Conservation (phyloP, 2,797 vertebrate species). For the Pseudocheirus occidentalis region DNA sequence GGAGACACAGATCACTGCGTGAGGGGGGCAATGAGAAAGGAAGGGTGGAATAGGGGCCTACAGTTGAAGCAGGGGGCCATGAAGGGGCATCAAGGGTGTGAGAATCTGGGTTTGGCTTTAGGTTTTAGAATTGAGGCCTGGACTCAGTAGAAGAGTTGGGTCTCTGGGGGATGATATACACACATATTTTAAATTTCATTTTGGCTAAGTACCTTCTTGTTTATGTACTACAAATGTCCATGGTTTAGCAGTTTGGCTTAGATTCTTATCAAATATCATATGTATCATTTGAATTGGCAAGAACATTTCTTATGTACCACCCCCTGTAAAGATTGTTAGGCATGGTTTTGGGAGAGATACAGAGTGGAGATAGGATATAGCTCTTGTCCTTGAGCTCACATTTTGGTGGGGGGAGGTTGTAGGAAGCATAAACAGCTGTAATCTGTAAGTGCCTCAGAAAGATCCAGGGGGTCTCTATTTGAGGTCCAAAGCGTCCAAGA, state of each 20-base stretch:
- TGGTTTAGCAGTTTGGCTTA: background rate
- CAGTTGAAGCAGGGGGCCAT: background rate
- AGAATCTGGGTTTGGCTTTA: background rate
- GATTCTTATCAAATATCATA: background rate
- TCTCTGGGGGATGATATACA: background rate
- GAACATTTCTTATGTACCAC: background rate
- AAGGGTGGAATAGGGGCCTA: background rate
- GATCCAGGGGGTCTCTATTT: background rate
- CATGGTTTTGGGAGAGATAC: background rate
- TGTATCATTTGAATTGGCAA: background rate
- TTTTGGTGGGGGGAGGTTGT: background rate
- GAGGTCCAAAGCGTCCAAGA: background rate
- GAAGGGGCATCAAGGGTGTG: slow-evolving; percentile 39
- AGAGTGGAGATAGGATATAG: background rate
- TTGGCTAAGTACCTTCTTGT: background rate
- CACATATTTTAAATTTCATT: background rate
- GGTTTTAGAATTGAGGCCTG: background rate
- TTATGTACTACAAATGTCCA: background rate
- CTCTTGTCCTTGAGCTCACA: background rate
- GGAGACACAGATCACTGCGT: slow-evolving; percentile 99
- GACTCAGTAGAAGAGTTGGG: background rate
- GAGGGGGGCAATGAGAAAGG: slow-evolving; percentile 78
- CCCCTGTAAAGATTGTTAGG: background rate
- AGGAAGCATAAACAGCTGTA: background rate
- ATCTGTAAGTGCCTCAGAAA: background rate